Conservation (phyloP, 2,888 invertebrate genomes). For the Diogma glabrata region DNA sequence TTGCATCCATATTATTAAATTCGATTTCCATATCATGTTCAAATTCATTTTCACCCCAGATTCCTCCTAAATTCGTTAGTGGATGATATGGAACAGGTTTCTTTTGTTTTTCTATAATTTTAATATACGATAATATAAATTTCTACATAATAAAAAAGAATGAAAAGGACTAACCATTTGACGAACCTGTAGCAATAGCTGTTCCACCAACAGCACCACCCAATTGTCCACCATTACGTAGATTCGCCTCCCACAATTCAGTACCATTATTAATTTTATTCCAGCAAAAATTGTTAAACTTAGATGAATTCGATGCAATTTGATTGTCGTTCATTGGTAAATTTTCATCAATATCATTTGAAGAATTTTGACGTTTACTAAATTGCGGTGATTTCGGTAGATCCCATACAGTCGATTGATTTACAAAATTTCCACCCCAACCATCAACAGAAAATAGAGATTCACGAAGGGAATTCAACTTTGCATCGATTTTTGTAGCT, state of each 20-base stretch:
- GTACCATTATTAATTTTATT: conserved; percentile 66
- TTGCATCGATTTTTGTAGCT: conserved; percentile 55
- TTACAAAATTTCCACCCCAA: conserved; percentile 90
- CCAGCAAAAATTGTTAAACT: conserved; percentile 44
- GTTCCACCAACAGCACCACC: conserved; percentile 3
- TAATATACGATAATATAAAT: too few relatives aligned
- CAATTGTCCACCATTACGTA: conserved; percentile 77
- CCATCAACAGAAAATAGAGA: conserved; percentile 85
- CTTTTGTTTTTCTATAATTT: conserved; percentile 40
- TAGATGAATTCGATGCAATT: conserved; percentile 43
- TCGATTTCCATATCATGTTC: conserved; percentile 45
- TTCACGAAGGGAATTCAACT: conserved; percentile 81
- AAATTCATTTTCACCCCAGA: conserved; percentile 92
- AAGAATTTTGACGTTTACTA: conserved; percentile 37
- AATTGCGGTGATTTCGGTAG: conserved; percentile 84
- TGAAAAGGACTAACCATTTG: neutral
- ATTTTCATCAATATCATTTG: conserved; percentile 26
- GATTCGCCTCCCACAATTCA: conserved; percentile 85
- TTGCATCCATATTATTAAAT: conserved; percentile 4
- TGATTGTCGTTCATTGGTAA: neutral
- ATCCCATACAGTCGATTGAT: conserved; percentile 91
- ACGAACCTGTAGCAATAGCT: neutral
- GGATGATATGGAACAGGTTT: conserved; percentile 78
- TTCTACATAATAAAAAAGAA: too few relatives aligned
- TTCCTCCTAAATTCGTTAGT: conserved; percentile 83